These are phyloP conservation scores for Siniperca obscura DNA, from an alignment of 2,797 vertebrate genomes.

Conservation along the genomic window DNA sequence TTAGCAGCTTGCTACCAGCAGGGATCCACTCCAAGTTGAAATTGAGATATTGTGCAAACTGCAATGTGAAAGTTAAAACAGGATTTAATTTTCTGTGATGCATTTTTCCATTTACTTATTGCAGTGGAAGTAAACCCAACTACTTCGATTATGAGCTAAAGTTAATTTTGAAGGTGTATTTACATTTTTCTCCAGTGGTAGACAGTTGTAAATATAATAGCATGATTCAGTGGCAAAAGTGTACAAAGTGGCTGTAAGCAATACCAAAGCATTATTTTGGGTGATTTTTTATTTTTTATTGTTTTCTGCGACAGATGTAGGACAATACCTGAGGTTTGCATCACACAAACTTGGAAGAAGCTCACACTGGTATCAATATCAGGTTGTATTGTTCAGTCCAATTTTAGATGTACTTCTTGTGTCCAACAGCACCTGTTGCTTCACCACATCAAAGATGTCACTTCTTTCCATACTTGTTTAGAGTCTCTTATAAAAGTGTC, in stretches of 20 bases:
- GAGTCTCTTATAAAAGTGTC: not conserved
- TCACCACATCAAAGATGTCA: conserved; percentile 49
- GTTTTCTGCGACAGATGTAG: conserved; percentile 63
- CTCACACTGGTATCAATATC: conserved; percentile 49
- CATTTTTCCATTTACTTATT: not conserved
- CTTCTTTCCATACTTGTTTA: conserved; percentile 31
- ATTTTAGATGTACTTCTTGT: conserved; percentile 74
- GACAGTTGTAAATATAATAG: not conserved
- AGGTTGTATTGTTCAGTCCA: conserved; percentile 76
- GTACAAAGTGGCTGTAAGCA: conserved; percentile 5
- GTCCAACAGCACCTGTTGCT: conserved; percentile 73
- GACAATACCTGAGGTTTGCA: conserved; percentile 28
- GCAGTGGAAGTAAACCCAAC: not conserved
- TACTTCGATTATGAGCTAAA: not conserved
- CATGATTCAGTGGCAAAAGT: conserved; percentile 9
- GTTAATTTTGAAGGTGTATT: not conserved
- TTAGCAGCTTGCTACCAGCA: conserved; percentile 76
- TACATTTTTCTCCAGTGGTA: not conserved
- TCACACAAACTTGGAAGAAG: conserved; percentile 39
- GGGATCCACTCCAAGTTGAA: conserved; percentile 72
- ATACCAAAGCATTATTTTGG: conserved; percentile 15
- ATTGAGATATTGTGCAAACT: conserved; percentile 36
- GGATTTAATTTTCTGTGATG: conserved; percentile 6
- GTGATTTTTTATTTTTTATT: not conserved
- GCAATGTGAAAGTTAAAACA: conserved; percentile 22